These are phyloP conservation scores for Mercenaria mercenaria DNA, from an alignment of 1,140 invertebrate genomes.

Conservation along the genomic window DNA sequence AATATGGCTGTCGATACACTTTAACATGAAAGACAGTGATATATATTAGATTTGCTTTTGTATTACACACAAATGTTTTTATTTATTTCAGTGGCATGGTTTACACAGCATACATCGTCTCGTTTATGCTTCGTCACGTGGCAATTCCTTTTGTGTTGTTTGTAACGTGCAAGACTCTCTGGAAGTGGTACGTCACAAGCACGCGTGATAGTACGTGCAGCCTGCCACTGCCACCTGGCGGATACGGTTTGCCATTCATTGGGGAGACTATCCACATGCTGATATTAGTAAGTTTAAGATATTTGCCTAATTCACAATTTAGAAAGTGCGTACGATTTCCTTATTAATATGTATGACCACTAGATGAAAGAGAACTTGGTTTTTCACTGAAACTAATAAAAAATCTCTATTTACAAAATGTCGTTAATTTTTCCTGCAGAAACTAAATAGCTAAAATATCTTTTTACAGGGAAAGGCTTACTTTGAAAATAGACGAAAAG, in stretches of 20 bases:
- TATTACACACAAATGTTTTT: no score
- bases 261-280: constrained; percentile 55
- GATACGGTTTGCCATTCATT: constrained; percentile 51
- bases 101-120: neutral
- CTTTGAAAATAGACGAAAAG: constrained; percentile 69
- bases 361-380: no score
- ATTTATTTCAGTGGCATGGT: neutral
- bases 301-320: neutral
- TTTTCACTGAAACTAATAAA: no score
- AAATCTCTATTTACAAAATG: no score
- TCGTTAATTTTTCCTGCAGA: no score
- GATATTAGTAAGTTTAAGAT: neutral
- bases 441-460: no score
- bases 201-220: constrained; percentile 15
- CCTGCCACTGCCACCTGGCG: constrained; percentile 40
- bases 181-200: neutral
- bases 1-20: no score
- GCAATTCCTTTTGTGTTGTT: neutral
- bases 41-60: no score
- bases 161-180: neutral
- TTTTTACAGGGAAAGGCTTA: constrained; percentile 75
- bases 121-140: neutral
- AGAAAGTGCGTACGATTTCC: neutral
- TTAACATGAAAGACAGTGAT: no score
- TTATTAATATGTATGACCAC: no score